Conservation (phyloP, 1,140 invertebrate genomes). For the Trachymyrmex septentrionalis region DNA sequence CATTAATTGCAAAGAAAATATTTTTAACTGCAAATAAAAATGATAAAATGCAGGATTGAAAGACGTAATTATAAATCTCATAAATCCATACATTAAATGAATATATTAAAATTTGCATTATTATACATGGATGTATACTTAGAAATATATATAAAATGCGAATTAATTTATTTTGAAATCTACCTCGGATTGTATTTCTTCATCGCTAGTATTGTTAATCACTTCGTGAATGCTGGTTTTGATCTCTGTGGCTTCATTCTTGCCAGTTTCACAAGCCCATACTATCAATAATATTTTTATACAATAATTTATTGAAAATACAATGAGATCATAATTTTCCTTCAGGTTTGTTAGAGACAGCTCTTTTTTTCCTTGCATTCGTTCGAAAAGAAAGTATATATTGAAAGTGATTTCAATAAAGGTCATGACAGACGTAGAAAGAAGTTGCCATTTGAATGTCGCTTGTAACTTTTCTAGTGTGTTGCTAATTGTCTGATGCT, state of each 20-base stretch:
- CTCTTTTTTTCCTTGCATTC: neutral
- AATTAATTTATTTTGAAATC: neutral
- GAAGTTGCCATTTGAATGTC: neutral
- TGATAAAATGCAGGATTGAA: neutral
- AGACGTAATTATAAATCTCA: neutral
- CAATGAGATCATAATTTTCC: neutral
- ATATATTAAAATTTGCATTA: neutral
- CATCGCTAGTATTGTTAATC: slow-evolving; percentile 71
- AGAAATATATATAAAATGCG: neutral
- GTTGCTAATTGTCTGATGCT: neutral
- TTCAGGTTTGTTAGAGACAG: neutral
- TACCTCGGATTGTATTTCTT: slow-evolving; percentile 81
- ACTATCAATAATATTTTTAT: slow-evolving; percentile 75
- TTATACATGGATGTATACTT: neutral
- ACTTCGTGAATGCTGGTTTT: slow-evolving; percentile 76
- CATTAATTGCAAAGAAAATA: slow-evolving; percentile 79
- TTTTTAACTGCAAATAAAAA: slow-evolving; percentile 73
- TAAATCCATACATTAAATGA: neutral
- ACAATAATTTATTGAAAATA: slow-evolving; percentile 66
- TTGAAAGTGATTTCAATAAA: neutral
- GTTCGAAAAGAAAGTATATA: slow-evolving; percentile 78
- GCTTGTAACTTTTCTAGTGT: slow-evolving; percentile 18
- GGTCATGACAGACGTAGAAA: neutral
- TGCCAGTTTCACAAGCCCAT: slow-evolving; percentile 78
- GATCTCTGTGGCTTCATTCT: slow-evolving; percentile 71